These are phyloP conservation scores for Melolontha melolontha DNA, from an alignment of 2,888 invertebrate species.

Conservation along the genomic window DNA sequence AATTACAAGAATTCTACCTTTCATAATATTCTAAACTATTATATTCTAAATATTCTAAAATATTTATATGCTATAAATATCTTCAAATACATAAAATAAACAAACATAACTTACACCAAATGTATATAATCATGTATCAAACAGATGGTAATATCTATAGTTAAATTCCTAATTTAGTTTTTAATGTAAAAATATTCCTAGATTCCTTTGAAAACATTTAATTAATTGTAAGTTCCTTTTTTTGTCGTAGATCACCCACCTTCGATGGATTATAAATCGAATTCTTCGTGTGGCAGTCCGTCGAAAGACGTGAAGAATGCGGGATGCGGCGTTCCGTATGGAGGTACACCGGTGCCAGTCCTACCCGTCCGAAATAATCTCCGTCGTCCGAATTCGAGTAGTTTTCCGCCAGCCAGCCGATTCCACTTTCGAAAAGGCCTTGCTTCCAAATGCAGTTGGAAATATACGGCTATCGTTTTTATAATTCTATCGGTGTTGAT, in stretches of 20 bases:
- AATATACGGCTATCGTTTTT: slow-evolving; percentile 90
- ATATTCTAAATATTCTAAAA: too few species aligned
- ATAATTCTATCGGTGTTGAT: slow-evolving; percentile 86
- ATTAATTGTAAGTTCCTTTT: slow-evolving; percentile 10
- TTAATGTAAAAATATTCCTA: not conserved
- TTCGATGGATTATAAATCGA: slow-evolving; percentile 89
- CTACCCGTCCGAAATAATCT: slow-evolving; percentile 81
- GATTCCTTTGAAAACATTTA: not conserved
- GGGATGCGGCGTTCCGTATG: slow-evolving; percentile 67
- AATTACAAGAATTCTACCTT: too few species aligned
- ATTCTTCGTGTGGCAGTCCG: slow-evolving; percentile 89
- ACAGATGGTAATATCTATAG: too few species aligned
- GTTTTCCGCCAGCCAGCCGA: slow-evolving; percentile 78
- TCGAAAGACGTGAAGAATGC: slow-evolving; percentile 77
- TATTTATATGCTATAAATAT: too few species aligned
- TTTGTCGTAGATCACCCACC: slow-evolving; percentile 82
- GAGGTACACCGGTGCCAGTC: slow-evolving; percentile 71
- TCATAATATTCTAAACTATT: too few species aligned
- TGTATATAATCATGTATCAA: too few species aligned
- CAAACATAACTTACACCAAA: too few species aligned
- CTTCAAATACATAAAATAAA: too few species aligned
- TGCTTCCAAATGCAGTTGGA: slow-evolving; percentile 90
- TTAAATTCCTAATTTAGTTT: too few species aligned
- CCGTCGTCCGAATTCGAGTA: slow-evolving; percentile 75
- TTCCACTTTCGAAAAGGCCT: slow-evolving; percentile 91